A percentile compares a stretch with the other conserved stretches of the same genome.
These are phyloP conservation scores for Gorilla gorilla DNA, from an alignment of 2,113 vertebrate species.

Conservation along the genomic window DNA sequence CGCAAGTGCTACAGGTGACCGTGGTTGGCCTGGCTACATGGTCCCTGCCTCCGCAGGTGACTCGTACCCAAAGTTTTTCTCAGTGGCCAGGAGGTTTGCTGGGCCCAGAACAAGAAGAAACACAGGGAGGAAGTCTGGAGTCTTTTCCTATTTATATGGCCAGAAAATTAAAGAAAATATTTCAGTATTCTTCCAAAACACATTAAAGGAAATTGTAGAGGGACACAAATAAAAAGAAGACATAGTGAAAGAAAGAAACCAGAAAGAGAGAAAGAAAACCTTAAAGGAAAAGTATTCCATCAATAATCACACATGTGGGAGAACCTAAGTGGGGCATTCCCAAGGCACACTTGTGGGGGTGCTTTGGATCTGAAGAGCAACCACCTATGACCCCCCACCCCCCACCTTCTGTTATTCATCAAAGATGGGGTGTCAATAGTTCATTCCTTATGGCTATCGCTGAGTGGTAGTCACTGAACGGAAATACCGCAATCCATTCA, in stretches of 20 bases:
- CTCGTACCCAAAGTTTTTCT: background rate
- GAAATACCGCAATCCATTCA: background rate
- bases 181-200: background rate
- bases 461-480: background rate
- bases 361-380: background rate
- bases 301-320: rapidly evolving
- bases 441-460: too few species aligned
- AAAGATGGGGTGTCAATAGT: rapidly evolving
- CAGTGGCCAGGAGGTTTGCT: background rate
- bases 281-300: background rate
- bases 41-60: background rate
- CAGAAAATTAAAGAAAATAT: background rate
- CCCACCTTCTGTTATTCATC: background rate
- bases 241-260: background rate
- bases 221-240: background rate
- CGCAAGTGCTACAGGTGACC: background rate
- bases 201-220: background rate
- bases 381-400: rapidly evolving
- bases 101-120: background rate
- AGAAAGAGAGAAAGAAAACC: background rate
- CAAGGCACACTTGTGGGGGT: too few species aligned
- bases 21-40: rapidly evolving
- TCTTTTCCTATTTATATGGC: background rate
- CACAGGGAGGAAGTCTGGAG: background rate
- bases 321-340: background rate